Conservation (phyloP, 2,797 vertebrate species). For the Halcyon smyrnensis region DNA sequence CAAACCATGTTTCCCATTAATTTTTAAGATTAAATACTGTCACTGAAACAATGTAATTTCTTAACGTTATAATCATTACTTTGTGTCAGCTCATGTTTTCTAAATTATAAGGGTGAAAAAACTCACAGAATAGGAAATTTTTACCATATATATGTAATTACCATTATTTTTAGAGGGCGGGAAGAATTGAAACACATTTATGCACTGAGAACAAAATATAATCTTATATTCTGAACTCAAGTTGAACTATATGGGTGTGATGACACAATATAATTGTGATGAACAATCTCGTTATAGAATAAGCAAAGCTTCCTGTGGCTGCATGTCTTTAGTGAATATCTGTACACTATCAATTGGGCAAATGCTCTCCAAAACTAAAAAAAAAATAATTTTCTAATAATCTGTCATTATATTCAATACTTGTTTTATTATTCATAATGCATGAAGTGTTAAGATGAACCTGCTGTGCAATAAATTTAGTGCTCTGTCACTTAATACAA, state of each 20-base stretch:
- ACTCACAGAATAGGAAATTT: not conserved
- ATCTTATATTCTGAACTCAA: conserved; percentile 40
- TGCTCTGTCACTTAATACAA: conserved; percentile 53
- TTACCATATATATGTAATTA: not conserved
- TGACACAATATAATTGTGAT: conserved; percentile 48
- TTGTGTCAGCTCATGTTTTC: not conserved
- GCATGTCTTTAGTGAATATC: conserved; percentile 19
- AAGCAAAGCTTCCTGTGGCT: conserved; percentile 39
- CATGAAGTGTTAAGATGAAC: conserved; percentile 56
- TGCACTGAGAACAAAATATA: not conserved
- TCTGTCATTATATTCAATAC: conserved; percentile 75
- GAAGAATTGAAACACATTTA: not conserved
- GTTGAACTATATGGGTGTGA: not conserved
- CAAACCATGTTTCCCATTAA: not conserved
- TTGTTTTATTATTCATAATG: conserved; percentile 72
- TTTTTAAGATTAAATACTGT: not conserved
- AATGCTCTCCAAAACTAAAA: conserved; percentile 31
- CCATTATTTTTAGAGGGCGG: conserved; percentile 8
- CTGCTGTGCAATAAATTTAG: conserved; percentile 60
- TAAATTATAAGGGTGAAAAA: not conserved
- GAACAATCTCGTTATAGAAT: conserved; percentile 40
- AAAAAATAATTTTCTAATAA: conserved; percentile 68
- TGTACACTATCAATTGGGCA: conserved; percentile 39
- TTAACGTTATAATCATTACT: not conserved
- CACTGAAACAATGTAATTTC: not conserved